Evolutionary conservation across 2,888 invertebrate genomes (phyloP), one percentile per base, ranked within the genome.

Genomic region (Rhyacophila evoluta): DNA sequence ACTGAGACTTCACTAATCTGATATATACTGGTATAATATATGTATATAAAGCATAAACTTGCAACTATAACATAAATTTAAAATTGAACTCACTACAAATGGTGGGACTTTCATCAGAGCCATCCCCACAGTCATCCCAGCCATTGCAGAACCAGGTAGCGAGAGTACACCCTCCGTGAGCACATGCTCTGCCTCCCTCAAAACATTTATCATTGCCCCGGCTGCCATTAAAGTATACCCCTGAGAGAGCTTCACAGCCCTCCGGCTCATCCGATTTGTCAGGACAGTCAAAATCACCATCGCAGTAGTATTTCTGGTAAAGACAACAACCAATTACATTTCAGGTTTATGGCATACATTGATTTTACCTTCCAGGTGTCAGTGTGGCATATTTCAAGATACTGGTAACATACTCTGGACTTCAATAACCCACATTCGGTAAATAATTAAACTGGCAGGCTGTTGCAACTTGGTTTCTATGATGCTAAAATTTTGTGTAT

Each of bases 261-360:
- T 85, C 87, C 39, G 92, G 92, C 87, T 95, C 95, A 86, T 95
- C 95, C 74, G 93, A 92, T 6, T 91, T 91, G 85, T 94, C 94
- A 29, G 90, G 90, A 86, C 96, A 94, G 88, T 89, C 93, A 80
- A 86, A 84, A 85, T 92, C 93, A 83, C 93, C 92, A 87, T 94
- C 94, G 87, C 94, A 94, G 85, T 90, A 92, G 84, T 89, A 86
- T 74, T 86, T 89, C 89, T 88, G 83, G 8, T 6, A 33, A n/a
- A n/a, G n/a, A n/a, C n/a, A n/a, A n/a, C n/a, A n/a, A n/a, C n/a
- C n/a, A n/a, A n/a, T n/a, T n/a, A n/a, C n/a, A n/a, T n/a, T n/a
- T n/a, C n/a, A n/a, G n/a, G n/a, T n/a, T n/a, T n/a, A n/a, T n/a
- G n/a, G n/a, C n/a, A n/a, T n/a, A n/a, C n/a, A n/a, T n/a, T n/a